These are phyloP conservation scores for Mola mola DNA, from an alignment of 2,113 vertebrate genomes.

Conservation along the genomic window DNA sequence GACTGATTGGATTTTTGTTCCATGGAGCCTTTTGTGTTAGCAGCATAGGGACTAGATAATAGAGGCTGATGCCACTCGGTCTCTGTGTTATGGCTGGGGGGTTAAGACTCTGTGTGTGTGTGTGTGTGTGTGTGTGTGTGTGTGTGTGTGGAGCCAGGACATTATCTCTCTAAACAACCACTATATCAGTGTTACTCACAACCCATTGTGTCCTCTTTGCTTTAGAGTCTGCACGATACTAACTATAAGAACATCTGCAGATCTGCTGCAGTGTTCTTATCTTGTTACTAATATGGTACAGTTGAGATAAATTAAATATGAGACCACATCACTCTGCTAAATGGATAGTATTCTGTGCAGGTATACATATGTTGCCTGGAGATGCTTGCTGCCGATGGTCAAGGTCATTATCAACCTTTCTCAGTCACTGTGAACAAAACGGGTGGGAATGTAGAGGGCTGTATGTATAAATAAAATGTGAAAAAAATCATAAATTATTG, in stretches of 20 bases:
- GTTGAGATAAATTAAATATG: conserved; percentile 46
- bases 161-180: conserved; percentile 27
- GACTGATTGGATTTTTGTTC: conserved; percentile 83
- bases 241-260: too few species aligned
- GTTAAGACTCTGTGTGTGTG: conserved; percentile 65
- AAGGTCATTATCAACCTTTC: conserved; percentile 47
- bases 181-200: conserved; percentile 38
- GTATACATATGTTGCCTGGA: conserved; percentile 17
- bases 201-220: conserved; percentile 22
- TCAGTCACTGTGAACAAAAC: background rate
- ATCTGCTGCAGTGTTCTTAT: background rate
- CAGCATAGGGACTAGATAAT: conserved; percentile 81
- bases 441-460: conserved; percentile 27
- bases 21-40: conserved; percentile 82
- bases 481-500: conserved; percentile 47
- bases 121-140: conserved; percentile 34
- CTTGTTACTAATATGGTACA: conserved; percentile 7
- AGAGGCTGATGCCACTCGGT: conserved; percentile 78
- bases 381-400: conserved; percentile 19
- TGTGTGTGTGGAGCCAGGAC: conserved; percentile 1
- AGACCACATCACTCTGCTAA: conserved; percentile 45
- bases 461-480: conserved; percentile 45
- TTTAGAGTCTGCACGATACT: conserved; percentile 3
- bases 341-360: conserved; percentile 35
- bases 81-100: conserved; percentile 75